Percentiles rank a stretch among this genome's conserved stretches.
These are phyloP conservation scores for Gephyroberyx darwinii DNA, from an alignment of 2,797 vertebrate species.

Conservation along the genomic window DNA sequence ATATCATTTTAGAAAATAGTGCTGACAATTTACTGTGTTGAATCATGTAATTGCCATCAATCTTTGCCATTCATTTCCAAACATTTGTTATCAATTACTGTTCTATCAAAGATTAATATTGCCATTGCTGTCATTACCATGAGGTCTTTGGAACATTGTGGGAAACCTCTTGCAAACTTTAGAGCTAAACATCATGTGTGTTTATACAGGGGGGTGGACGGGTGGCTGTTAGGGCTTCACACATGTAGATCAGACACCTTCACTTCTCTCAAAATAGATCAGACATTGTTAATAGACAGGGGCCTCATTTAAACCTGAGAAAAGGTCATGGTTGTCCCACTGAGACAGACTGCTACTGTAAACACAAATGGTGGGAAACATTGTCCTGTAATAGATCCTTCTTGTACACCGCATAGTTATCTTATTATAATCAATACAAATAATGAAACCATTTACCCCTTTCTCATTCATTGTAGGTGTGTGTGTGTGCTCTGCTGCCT, in stretches of 20 bases:
- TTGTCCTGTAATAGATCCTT: not conserved
- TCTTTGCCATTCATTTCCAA: slow-evolving; percentile 1
- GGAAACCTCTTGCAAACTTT: not conserved
- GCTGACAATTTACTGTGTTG: slow-evolving; percentile 26
- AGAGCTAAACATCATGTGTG: slow-evolving; percentile 2
- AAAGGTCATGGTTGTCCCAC: slow-evolving; percentile 19
- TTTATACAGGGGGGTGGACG: not conserved
- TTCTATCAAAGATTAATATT: slow-evolving; percentile 26
- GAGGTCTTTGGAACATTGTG: slow-evolving; percentile 10
- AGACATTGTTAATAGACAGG: slow-evolving; percentile 23
- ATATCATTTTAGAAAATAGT: slow-evolving; percentile 30
- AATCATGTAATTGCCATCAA: slow-evolving; percentile 19
- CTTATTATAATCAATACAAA: slow-evolving; percentile 47
- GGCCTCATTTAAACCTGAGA: slow-evolving; percentile 36
- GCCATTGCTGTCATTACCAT: not conserved
- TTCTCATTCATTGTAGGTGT: not conserved
- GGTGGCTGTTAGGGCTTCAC: slow-evolving; percentile 17
- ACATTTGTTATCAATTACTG: slow-evolving; percentile 47
- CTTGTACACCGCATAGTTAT: slow-evolving; percentile 5
- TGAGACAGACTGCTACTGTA: not conserved
- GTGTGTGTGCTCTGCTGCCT: too few relatives aligned
- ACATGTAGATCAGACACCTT: slow-evolving; percentile 24
- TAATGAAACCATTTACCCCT: slow-evolving; percentile 36
- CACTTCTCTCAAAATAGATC: slow-evolving; percentile 2
- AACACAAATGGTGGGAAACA: slow-evolving; percentile 14